Conservation (phyloP, 2,888 invertebrate species). For the Troides helena region DNA sequence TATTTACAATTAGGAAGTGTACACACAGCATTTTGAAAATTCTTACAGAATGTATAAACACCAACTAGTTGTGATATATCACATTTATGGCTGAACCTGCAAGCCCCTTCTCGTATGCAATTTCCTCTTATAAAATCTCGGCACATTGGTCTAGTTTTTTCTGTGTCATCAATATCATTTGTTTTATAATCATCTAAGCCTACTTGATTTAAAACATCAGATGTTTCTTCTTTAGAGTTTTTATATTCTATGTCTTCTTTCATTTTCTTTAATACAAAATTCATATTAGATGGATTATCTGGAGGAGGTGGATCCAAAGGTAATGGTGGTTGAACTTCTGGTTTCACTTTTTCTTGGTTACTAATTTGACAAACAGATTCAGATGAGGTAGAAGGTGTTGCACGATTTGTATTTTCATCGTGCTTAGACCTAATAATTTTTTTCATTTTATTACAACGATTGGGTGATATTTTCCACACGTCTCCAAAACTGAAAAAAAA, state of each 20-base stretch:
- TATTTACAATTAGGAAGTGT: constrained; percentile 54
- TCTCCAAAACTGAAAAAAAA: constrained; percentile 33
- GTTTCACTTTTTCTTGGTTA: constrained; percentile 14
- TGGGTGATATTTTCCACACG: constrained; percentile 27
- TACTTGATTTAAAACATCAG: constrained; percentile 4
- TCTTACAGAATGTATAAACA: constrained; percentile 59
- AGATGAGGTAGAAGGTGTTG: constrained; percentile 13
- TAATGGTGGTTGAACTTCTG: constrained; percentile 37
- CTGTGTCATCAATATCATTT: constrained; percentile 9
- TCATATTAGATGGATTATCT: constrained; percentile 28
- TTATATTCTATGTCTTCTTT: constrained; percentile 32
- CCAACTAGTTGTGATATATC: constrained; percentile 52
- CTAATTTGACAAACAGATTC: constrained; percentile 14
- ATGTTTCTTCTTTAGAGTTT: constrained; percentile 6
- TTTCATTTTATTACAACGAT: constrained; percentile 48
- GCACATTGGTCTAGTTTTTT: constrained; percentile 45
- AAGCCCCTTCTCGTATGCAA: constrained; percentile 47
- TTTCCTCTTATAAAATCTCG: constrained; percentile 57
- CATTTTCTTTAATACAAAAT: constrained; percentile 35
- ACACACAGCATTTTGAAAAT: constrained; percentile 57
- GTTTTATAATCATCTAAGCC: constrained; percentile 10
- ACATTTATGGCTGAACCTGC: constrained; percentile 53
- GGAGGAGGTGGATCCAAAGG: constrained; percentile 39
- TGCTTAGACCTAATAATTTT: constrained; percentile 56
- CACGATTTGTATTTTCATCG: constrained; percentile 35